phyloP scores from a whole-genome alignment of 2,113 vertebrate genomes.

The Proteles cristata region DNA sequence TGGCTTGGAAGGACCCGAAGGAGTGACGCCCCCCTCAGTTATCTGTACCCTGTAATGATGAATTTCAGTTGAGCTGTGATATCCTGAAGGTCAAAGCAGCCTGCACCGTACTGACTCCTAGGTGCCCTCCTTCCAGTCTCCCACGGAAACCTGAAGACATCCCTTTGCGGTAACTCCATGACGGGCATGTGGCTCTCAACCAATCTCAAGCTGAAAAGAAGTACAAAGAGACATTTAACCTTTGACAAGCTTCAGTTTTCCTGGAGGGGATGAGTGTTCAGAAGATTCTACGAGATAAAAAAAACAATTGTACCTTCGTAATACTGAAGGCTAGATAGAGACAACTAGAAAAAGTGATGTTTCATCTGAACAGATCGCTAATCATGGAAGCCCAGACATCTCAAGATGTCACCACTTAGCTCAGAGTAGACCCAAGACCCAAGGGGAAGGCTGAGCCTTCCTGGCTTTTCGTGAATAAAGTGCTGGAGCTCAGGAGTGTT shows the following conservation, averaged over 20 bases:
- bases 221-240: not conserved
- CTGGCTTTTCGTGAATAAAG: not conserved
- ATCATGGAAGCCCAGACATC: not conserved
- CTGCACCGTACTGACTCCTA: not conserved
- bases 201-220: not conserved
- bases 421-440: not conserved
- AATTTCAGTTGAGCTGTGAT: not conserved
- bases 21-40: not conserved
- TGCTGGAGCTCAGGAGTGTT: not conserved
- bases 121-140: slow-evolving; percentile 16
- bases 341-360: not conserved
- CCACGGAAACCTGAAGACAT: not conserved
- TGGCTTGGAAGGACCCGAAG: not conserved
- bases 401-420: not conserved
- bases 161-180: slow-evolving; percentile 30
- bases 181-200: not conserved
- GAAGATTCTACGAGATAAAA: not conserved
- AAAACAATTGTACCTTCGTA: not conserved
- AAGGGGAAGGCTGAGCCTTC: not conserved
- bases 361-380: not conserved
- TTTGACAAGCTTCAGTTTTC: not conserved
- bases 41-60: not conserved
- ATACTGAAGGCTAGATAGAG: not conserved
- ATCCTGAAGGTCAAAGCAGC: not conserved
- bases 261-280: not conserved